Percentiles rank a stretch among this genome's conserved stretches.
phyloP scores from a whole-genome alignment of 1,140 invertebrate species.

The Carcinoscorpius rotundicauda region DNA sequence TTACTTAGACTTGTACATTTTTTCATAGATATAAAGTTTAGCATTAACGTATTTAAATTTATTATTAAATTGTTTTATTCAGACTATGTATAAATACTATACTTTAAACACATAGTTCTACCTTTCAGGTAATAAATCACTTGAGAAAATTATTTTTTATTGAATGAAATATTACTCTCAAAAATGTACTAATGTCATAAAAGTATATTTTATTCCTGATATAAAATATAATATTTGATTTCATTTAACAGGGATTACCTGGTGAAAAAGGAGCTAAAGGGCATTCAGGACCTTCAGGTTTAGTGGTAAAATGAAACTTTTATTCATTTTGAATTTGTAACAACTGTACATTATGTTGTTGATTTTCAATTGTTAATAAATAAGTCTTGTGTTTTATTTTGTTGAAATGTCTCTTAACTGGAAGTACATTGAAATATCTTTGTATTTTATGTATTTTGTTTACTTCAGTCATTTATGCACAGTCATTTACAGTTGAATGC shows the following conservation, averaged over 20 bases:
- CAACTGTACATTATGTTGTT: not conserved
- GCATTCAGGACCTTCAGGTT: constrained; percentile 52
- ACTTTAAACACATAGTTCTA: not conserved
- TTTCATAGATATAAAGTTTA: not conserved
- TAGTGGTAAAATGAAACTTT: constrained; percentile 37
- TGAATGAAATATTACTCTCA: not conserved
- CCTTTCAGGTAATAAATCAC: no score
- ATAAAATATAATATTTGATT: constrained; percentile 27
- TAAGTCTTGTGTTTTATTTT: constrained; percentile 5
- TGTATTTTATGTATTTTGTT: no score
- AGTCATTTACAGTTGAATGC: no score
- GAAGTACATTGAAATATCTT: no score
- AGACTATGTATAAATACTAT: not conserved
- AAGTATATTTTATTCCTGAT: constrained; percentile 2
- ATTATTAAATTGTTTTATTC: not conserved
- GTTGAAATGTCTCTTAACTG: not conserved
- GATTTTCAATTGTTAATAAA: not conserved
- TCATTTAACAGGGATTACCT: constrained; percentile 40
- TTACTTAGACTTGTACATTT: not conserved
- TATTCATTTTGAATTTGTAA: no score
- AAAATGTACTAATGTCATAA: not conserved
- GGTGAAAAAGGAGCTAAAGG: constrained; percentile 59
- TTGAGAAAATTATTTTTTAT: not conserved
- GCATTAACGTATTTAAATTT: not conserved
- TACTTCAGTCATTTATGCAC: no score